Evolutionary conservation across 2,113 vertebrate genomes (phyloP).

Genomic region (Hoplias malabaricus): DNA sequence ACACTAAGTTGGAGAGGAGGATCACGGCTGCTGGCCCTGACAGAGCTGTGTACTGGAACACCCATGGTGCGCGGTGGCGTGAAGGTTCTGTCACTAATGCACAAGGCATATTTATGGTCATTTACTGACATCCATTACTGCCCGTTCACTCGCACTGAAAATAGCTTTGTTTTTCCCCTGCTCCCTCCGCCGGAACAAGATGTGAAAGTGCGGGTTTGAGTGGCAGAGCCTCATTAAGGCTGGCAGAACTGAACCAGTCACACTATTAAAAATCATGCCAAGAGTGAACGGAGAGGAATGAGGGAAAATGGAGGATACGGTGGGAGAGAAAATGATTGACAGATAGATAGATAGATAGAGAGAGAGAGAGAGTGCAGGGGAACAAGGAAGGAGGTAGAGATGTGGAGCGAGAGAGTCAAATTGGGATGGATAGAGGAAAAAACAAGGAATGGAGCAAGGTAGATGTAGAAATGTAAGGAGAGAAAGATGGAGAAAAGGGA

Average conservation of each 20-base stretch:
- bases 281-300: background rate
- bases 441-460: background rate
- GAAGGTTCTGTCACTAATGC: conserved; percentile 25
- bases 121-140: background rate
- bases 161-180: conserved; percentile 17
- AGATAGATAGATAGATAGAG: background rate
- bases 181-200: conserved; percentile 2
- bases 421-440: too few species aligned
- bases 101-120: conserved; percentile 4
- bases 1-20: background rate
- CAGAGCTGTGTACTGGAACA: background rate
- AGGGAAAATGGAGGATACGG: too few species aligned
- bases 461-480: background rate
- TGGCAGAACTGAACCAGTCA: background rate
- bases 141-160: background rate
- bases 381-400: background rate
- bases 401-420: background rate
- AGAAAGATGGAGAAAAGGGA: background rate
- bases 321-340: background rate
- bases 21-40: background rate
- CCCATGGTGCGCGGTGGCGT: background rate
- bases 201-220: conserved; percentile 16
- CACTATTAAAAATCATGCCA: background rate
- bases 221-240: conserved; percentile 3
- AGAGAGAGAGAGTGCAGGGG: background rate